Conservation (phyloP, 2,113 vertebrate species). For the Tachuris rubrigastra region DNA sequence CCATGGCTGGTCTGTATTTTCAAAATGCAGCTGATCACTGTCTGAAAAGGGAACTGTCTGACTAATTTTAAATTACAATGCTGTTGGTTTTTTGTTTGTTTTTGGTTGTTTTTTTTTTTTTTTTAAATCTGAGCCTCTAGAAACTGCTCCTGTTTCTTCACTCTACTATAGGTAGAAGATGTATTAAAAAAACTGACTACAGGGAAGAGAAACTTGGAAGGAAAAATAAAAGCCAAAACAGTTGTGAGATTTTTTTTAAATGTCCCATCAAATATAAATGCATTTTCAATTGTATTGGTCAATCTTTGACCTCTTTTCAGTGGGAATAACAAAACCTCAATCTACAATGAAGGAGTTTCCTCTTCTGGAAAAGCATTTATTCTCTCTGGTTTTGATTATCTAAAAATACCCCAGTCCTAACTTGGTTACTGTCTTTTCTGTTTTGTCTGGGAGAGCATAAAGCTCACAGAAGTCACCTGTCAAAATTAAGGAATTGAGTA, state of each 20-base stretch:
- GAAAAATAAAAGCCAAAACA: neutral
- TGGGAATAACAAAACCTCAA: neutral
- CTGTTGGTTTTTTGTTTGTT: neutral
- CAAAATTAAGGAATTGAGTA: neutral
- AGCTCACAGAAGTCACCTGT: neutral
- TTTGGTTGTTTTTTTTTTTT: neutral
- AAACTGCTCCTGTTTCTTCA: neutral
- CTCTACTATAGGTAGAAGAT: neutral
- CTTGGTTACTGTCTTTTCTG: neutral
- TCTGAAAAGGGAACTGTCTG: neutral
- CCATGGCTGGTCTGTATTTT: neutral
- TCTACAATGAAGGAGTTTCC: neutral
- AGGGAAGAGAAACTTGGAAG: neutral
- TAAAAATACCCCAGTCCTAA: neutral
- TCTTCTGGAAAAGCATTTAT: neutral
- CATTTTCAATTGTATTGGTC: neutral
- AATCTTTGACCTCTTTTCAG: neutral
- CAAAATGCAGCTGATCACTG: neutral
- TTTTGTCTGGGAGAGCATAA: neutral
- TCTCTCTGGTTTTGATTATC: neutral
- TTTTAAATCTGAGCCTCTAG: neutral
- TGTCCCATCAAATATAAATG: neutral
- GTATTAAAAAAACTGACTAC: neutral
- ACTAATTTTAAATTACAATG: slow-evolving; percentile 35
- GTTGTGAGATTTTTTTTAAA: neutral